Conservation (phyloP, 2,888 invertebrate genomes). For the Tetropium fuscum region DNA sequence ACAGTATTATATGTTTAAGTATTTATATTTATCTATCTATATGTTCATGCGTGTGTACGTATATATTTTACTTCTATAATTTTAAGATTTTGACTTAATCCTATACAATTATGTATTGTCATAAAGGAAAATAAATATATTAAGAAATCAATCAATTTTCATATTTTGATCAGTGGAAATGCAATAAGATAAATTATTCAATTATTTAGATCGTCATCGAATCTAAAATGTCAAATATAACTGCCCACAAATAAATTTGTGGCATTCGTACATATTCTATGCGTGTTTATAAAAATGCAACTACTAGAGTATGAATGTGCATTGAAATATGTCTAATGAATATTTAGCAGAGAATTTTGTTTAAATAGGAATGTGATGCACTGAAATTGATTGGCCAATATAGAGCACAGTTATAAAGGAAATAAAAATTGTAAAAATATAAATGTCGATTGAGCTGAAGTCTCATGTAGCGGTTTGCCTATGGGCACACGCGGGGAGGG, state of each 20-base stretch:
- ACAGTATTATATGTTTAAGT: too few species aligned
- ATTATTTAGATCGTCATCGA: too few species aligned
- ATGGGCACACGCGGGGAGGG: conserved; percentile 52
- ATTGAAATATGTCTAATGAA: conserved; percentile 26
- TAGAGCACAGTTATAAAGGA: conserved; percentile 48
- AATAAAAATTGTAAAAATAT: conserved; percentile 50
- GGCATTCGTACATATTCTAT: not conserved
- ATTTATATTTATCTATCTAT: too few species aligned
- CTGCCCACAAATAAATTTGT: not conserved
- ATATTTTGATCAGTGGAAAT: too few species aligned
- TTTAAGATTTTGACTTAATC: too few species aligned
- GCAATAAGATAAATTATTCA: too few species aligned
- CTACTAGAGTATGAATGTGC: not conserved
- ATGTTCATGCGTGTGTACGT: too few species aligned
- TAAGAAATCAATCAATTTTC: too few species aligned
- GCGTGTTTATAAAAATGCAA: not conserved
- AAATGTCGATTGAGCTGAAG: conserved; percentile 56
- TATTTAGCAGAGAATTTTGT: conserved; percentile 39
- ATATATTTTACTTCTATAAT: too few species aligned
- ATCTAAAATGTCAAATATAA: not conserved
- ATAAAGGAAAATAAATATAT: too few species aligned
- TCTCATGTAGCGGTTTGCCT: conserved; percentile 48
- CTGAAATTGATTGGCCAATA: conserved; percentile 51
- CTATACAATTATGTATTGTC: too few species aligned
- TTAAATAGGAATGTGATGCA: conserved; percentile 40